Conservation (phyloP, 2,113 vertebrate species). For the Pleuronectes platessa region DNA sequence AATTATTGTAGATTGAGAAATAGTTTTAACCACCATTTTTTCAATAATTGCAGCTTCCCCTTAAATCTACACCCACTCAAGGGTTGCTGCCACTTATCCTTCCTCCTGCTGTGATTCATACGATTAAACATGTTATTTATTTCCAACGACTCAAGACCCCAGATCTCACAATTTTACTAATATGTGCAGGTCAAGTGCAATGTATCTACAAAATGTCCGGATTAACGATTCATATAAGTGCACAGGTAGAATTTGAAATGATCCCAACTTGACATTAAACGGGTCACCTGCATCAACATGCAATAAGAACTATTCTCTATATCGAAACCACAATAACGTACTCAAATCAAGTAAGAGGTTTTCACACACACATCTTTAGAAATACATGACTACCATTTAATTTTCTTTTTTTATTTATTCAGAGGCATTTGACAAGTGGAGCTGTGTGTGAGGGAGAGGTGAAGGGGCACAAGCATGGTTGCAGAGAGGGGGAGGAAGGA, state of each 20-base stretch:
- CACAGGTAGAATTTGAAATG: too few species aligned
- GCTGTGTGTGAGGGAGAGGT: slow-evolving; percentile 87
- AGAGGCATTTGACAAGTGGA: slow-evolving; percentile 98
- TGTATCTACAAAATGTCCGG: too few species aligned
- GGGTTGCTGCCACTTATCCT: neutral
- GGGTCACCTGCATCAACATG: too few species aligned
- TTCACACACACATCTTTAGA: neutral
- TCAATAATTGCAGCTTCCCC: neutral
- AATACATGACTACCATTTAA: neutral
- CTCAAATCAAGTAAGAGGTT: too few species aligned
- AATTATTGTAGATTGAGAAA: too few species aligned
- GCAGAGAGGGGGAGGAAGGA: slow-evolving; percentile 60
- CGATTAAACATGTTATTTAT: neutral
- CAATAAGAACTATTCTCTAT: too few species aligned
- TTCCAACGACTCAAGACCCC: neutral
- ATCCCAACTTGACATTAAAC: too few species aligned
- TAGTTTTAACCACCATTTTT: too few species aligned
- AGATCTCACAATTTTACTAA: neutral
- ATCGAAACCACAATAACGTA: too few species aligned
- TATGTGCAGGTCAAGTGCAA: too few species aligned
- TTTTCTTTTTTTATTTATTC: slow-evolving; percentile 90
- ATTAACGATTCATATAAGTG: too few species aligned
- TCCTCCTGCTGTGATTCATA: neutral
- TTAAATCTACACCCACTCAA: neutral
- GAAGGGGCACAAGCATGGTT: slow-evolving; percentile 87